Percentiles rank a stretch among this genome's conserved stretches.
These are phyloP conservation scores for Caenorhabditis becei DNA, from an alignment of 2,888 invertebrate genomes.

Conservation along the genomic window DNA sequence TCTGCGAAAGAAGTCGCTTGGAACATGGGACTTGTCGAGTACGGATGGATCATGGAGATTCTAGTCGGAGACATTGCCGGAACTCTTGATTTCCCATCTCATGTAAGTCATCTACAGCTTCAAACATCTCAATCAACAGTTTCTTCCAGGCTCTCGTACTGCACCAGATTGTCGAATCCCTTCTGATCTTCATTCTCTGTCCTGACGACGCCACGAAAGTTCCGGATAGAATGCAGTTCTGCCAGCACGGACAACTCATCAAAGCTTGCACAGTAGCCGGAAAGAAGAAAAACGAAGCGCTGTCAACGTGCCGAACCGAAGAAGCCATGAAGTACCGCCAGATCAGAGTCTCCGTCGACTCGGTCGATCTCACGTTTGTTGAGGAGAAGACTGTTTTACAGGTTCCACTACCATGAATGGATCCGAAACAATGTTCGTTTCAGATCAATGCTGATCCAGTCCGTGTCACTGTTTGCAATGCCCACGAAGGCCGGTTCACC, in stretches of 20 bases:
- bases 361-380: conserved; percentile 92
- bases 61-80: conserved; percentile 95
- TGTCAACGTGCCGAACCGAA: conserved; percentile 45
- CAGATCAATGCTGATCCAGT: conserved; percentile 63
- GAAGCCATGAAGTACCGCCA: conserved; percentile 64
- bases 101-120: conserved; percentile 58
- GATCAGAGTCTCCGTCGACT: conserved; percentile 91
- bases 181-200: conserved; percentile 90
- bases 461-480: conserved; percentile 77
- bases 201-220: conserved; percentile 92
- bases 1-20: conserved; percentile 89
- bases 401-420: not conserved
- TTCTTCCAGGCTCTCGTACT: conserved; percentile 88
- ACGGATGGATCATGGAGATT: conserved; percentile 96
- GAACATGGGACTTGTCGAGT: conserved; percentile 95
- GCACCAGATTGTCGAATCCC: conserved; percentile 91
- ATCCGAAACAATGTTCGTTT: not conserved
- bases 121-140: not conserved
- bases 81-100: conserved; percentile 86
- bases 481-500: conserved; percentile 71
- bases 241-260: conserved; percentile 82
- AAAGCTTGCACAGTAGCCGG: conserved; percentile 47
- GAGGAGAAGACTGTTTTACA: conserved; percentile 84
- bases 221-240: conserved; percentile 86
- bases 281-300: conserved; percentile 23